Evolutionary conservation across 2,888 invertebrate genomes (phyloP).

Genomic region (Apamea crenata): DNA sequence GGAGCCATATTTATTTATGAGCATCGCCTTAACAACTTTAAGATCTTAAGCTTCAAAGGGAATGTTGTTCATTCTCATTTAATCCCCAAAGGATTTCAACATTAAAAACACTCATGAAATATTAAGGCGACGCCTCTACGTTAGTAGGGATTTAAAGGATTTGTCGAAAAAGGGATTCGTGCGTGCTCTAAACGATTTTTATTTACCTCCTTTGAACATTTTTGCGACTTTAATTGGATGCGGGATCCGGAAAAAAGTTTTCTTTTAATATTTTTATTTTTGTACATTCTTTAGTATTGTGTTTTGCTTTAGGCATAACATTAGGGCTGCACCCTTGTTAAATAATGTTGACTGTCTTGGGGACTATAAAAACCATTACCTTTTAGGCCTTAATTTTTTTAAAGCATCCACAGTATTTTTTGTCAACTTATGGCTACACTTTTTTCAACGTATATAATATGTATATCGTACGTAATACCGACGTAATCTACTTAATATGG

Average conservation of each 20-base stretch:
- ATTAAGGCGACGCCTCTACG: conserved; percentile 56
- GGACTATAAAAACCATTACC: not conserved
- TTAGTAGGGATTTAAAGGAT: conserved; percentile 61
- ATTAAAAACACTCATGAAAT: conserved; percentile 68
- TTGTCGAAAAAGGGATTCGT: conserved; percentile 50
- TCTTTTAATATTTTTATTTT: conserved; percentile 27
- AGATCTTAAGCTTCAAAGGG: conserved; percentile 58
- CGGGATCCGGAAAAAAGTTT: conserved; percentile 34
- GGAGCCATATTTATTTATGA: conserved; percentile 45
- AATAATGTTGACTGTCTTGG: not conserved
- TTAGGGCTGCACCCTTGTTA: conserved; percentile 14
- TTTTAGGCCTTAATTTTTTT: too few species aligned
- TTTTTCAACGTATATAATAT: not conserved
- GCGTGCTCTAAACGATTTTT: conserved; percentile 62
- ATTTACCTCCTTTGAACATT: conserved; percentile 57
- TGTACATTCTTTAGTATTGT: conserved; percentile 16
- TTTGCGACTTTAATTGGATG: conserved; percentile 56
- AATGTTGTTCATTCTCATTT: conserved; percentile 61
- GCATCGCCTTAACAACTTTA: conserved; percentile 49
- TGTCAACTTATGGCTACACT: not conserved
- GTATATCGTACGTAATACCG: not conserved
- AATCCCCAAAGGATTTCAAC: conserved; percentile 64
- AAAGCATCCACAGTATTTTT: not conserved
- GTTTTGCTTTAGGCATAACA: conserved; percentile 21
- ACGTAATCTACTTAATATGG: not conserved